Evolutionary conservation across 1,140 invertebrate species (phyloP).

Genomic region (Lamellibrachia luymesi): DNA sequence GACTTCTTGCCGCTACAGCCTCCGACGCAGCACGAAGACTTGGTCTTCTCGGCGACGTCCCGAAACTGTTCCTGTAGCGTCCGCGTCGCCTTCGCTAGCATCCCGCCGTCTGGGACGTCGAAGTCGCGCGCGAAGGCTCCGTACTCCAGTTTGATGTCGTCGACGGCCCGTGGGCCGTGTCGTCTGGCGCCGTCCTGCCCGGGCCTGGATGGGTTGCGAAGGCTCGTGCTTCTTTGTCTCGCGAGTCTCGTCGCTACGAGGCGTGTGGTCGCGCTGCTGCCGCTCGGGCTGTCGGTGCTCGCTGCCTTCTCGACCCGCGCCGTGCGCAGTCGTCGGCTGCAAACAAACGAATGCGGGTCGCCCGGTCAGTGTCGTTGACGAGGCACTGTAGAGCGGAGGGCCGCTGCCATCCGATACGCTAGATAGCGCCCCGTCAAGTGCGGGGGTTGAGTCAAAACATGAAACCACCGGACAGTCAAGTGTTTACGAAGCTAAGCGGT

Average conservation of each 20-base stretch:
- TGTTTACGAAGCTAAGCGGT: not conserved
- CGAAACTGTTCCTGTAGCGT: conserved; percentile 14
- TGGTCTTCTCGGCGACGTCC: conserved; percentile 14
- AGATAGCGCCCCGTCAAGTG: not conserved
- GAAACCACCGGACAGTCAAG: not conserved
- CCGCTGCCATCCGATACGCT: not conserved
- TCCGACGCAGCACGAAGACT: conserved; percentile 5
- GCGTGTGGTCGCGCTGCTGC: not conserved
- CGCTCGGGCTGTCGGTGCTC: not conserved
- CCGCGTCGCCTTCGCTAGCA: conserved; percentile 12
- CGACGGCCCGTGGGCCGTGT: not conserved
- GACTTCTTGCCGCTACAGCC: not conserved
- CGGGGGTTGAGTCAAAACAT: not conserved
- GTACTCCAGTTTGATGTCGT: not conserved
- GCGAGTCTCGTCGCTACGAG: not conserved
- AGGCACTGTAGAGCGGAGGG: too few relatives aligned
- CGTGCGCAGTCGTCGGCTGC: not conserved
- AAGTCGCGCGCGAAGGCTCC: not conserved
- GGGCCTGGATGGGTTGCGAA: not conserved
- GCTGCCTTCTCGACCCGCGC: not conserved
- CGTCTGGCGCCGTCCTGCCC: not conserved
- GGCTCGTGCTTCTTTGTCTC: not conserved
- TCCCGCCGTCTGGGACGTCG: not conserved
- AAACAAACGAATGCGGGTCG: not conserved
- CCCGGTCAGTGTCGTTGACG: not conserved